Base-by-base conservation (phyloP, 64 coral and sea anemone genomes). In the Orbicella faveolata region DNA sequence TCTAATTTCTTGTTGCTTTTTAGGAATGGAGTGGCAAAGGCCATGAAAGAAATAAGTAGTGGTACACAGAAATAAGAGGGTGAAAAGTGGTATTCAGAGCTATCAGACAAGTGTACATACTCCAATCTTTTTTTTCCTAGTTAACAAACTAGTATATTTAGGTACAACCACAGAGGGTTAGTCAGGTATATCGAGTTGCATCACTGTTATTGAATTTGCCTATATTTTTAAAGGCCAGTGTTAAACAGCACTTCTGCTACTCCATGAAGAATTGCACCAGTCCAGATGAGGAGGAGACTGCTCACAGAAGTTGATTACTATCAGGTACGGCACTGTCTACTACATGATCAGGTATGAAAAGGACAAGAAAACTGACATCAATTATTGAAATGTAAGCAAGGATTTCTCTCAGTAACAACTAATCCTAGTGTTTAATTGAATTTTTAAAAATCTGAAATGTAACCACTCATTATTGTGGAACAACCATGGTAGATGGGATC, bases 241-340 rank as follows among this genome's bases (percentile, higher is more conserved):
- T 77, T 16, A 77, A 77, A 48, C 34, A 12, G 12, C 75, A 77
- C 19, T 77, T 77, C 36, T 77, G 44, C 36, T 77, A 39, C 36
- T 15, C 75, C 14, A 77, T 39, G 75, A 77, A 77, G 75, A 77
- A 77, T 36, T 77, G 75, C 75, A 44, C 75, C 12, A 77, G 35
- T 77, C 75, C 75, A 44, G 36, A 77, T 48, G 75, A 77, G 17
- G 20, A 37, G 18, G 30, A 77, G 75, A 48, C 75, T 77, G 15
- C 44, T 77, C 36, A 77, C 75, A 48, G 18, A 15, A 77, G 6
- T 77, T 12, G 75, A 77, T 77, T 36, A 77, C 35, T 77, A 77
- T 19, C 30, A 30, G 30, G 30, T 30, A 30, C 30, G 30, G 30
- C 30, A 30, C 30, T 30, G 30, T 30, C 30, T 30, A 30, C 30